phyloP scores from a whole-genome alignment of 2,888 invertebrate genomes.

The Chrysodeixis includens region DNA sequence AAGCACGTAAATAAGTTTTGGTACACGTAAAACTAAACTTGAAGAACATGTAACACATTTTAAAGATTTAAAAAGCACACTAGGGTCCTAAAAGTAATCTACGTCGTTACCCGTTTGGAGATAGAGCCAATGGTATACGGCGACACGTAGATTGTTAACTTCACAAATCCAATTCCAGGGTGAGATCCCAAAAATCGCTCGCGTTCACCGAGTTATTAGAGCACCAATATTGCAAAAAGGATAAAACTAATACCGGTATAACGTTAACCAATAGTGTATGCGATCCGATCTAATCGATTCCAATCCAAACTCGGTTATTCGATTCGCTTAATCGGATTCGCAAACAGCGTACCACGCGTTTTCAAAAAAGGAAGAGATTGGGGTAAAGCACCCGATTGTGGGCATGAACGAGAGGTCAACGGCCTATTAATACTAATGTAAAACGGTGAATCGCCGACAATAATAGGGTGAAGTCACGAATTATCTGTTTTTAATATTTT shows the following conservation, averaged over 20 bases:
- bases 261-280: constrained; percentile 41
- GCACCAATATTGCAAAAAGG: constrained; percentile 16
- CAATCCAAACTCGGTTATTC: constrained; percentile 57
- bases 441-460: constrained; percentile 58
- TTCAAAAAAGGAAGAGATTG: constrained; percentile 69
- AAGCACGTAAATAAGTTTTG: no score
- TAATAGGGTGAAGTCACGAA: constrained; percentile 56
- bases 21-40: no score
- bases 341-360: constrained; percentile 70
- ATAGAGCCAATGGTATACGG: background rate
- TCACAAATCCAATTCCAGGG: constrained; percentile 6
- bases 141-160: background rate
- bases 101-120: background rate
- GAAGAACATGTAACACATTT: no score
- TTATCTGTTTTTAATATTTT: constrained; percentile 34
- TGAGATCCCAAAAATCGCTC: background rate
- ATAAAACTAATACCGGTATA: constrained; percentile 38
- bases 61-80: no score
- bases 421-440: constrained; percentile 70
- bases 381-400: constrained; percentile 64
- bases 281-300: constrained; percentile 55
- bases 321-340: constrained; percentile 58
- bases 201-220: constrained; percentile 11
- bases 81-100: background rate
- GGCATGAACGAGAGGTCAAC: constrained; percentile 66